Conservation (phyloP, 2,113 vertebrate species). For the Talpa occidentalis region DNA sequence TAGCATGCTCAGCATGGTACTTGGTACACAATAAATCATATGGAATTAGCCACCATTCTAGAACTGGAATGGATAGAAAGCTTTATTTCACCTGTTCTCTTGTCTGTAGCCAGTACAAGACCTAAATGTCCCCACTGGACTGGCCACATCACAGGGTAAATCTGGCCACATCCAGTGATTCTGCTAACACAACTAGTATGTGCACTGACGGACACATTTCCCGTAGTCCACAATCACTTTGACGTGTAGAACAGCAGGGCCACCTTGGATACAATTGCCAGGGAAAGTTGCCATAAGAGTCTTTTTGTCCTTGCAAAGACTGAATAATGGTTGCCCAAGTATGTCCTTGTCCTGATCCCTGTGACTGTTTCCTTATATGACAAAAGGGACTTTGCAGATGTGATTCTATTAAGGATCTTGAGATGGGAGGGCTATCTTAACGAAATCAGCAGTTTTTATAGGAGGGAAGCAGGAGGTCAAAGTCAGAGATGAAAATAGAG, state of each 20-base stretch:
- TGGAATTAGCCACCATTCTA: not conserved
- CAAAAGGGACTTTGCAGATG: not conserved
- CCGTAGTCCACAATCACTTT: not conserved
- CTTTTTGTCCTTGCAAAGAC: not conserved
- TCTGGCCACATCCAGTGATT: not conserved
- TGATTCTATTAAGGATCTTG: not conserved
- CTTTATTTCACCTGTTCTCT: not conserved
- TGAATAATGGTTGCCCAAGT: not conserved
- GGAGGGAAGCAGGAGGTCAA: not conserved
- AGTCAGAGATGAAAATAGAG: not conserved
- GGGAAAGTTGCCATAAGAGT: not conserved
- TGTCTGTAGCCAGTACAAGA: not conserved
- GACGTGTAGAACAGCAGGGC: not conserved
- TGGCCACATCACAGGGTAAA: not conserved
- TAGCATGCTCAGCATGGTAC: not conserved
- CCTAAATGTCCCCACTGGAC: not conserved
- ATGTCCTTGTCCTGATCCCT: not conserved
- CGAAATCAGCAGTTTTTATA: not conserved
- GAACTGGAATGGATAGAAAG: not conserved
- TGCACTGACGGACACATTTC: not conserved
- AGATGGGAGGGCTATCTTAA: not conserved
- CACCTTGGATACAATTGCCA: not conserved
- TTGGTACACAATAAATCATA: not conserved
- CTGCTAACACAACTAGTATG: not conserved
- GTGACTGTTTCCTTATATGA: not conserved